Evolutionary conservation across 2,113 vertebrate genomes (phyloP).

Genomic region (Brachyistius frenatus): DNA sequence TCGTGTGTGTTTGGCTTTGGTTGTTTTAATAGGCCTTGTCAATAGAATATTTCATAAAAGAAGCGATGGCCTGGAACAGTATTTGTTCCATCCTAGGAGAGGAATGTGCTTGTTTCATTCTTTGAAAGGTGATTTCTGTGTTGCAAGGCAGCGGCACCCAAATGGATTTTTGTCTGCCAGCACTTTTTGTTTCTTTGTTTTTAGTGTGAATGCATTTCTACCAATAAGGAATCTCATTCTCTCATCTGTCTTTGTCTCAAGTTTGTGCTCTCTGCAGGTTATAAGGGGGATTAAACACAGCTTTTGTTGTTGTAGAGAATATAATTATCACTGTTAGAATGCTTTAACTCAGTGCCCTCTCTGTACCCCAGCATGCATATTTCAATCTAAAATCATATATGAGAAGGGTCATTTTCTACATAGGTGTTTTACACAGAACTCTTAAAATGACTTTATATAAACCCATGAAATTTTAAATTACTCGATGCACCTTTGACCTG

Average conservation of each 20-base stretch:
- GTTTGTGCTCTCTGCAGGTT: conserved; percentile 23
- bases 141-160: conserved; percentile 62
- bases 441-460: conserved; percentile 27
- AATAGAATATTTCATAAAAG: conserved; percentile 83
- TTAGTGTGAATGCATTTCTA: conserved; percentile 60
- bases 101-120: conserved; percentile 79
- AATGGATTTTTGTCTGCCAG: conserved; percentile 78
- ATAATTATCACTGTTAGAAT: conserved; percentile 43
- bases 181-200: conserved; percentile 79
- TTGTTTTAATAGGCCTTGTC: conserved; percentile 80
- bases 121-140: conserved; percentile 82
- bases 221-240: conserved; percentile 54
- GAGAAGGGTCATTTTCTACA: background rate
- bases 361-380: background rate
- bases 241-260: conserved; percentile 48
- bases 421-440: background rate
- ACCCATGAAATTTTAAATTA: conserved; percentile 43
- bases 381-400: background rate
- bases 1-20: conserved; percentile 74
- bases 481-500: conserved; percentile 38
- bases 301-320: conserved; percentile 44
- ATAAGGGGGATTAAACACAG: conserved; percentile 35
- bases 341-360: conserved; percentile 9
- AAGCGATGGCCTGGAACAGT: conserved; percentile 79
- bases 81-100: conserved; percentile 77